Evolutionary conservation across 2,888 invertebrate species (phyloP).

Genomic region (Pseudococcus viburni): DNA sequence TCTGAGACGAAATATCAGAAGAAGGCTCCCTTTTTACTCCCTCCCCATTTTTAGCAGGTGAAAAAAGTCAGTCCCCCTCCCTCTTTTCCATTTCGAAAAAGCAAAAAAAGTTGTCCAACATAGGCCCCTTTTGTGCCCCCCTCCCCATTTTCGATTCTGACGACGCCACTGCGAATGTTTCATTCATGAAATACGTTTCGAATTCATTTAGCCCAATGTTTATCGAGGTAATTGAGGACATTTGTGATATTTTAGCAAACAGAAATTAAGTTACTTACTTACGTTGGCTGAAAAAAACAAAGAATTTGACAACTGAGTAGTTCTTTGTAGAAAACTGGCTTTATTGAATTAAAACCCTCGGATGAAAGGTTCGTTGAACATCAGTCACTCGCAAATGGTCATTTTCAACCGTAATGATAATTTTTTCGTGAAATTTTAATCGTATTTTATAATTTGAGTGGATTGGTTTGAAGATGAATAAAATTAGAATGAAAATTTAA

Average conservation of each 20-base stretch:
- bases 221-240: neutral
- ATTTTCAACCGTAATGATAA: neutral
- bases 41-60: no score
- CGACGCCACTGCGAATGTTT: no score
- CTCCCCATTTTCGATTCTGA: no score
- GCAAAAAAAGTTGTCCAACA: no score
- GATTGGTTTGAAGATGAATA: neutral
- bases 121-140: no score
- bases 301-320: neutral
- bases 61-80: no score
- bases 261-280: neutral
- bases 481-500: slow-evolving; percentile 2
- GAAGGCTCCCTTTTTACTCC: no score
- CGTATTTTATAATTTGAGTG: neutral
- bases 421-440: neutral
- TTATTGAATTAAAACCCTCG: slow-evolving; percentile 9
- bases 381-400: neutral
- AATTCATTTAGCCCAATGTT: neutral
- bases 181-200: neutral
- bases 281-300: neutral
- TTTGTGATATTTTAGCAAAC: neutral
- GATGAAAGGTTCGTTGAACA: neutral
- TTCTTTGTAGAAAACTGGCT: neutral
- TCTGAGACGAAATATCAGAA: no score
- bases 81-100: no score